Evolutionary conservation across 2,888 invertebrate species (phyloP).

Genomic region (Tuta absoluta): DNA sequence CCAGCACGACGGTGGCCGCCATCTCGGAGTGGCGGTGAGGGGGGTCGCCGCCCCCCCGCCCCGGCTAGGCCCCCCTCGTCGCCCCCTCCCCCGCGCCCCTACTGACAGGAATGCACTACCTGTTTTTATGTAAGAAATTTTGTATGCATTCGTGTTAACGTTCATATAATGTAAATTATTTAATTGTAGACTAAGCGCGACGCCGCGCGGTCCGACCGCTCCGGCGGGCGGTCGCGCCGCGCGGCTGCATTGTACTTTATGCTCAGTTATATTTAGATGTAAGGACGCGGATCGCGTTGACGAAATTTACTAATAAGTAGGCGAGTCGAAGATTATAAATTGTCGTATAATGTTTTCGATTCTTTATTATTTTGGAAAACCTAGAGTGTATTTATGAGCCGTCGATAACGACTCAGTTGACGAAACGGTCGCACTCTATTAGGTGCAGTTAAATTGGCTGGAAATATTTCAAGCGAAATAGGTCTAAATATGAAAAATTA

Average conservation of each 20-base stretch:
- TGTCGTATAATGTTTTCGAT: background rate
- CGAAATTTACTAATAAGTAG: conserved; percentile 32
- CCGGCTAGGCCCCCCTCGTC: conserved; percentile 33
- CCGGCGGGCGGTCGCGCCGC: conserved; percentile 54
- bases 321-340: conserved; percentile 22
- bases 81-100: conserved; percentile 19
- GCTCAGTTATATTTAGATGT: conserved; percentile 77
- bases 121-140: conserved; percentile 42
- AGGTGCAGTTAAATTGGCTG: background rate
- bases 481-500: too few species aligned
- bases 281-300: conserved; percentile 40
- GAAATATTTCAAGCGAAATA: too few species aligned
- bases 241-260: conserved; percentile 67
- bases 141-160: conserved; percentile 71
- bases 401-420: background rate
- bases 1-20: conserved; percentile 81
- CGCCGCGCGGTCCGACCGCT: conserved; percentile 53
- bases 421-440: background rate
- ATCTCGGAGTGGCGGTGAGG: conserved; percentile 83
- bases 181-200: conserved; percentile 58
- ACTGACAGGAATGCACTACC: conserved; percentile 37
- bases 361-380: background rate
- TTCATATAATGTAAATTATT: conserved; percentile 71
- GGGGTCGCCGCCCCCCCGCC: conserved; percentile 50
- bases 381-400: conserved; percentile 1